A percentile compares a stretch with the other conserved stretches of the same genome.
These are phyloP conservation scores for Lepus timidus DNA, from an alignment of 2,113 vertebrate genomes.

Conservation along the genomic window DNA sequence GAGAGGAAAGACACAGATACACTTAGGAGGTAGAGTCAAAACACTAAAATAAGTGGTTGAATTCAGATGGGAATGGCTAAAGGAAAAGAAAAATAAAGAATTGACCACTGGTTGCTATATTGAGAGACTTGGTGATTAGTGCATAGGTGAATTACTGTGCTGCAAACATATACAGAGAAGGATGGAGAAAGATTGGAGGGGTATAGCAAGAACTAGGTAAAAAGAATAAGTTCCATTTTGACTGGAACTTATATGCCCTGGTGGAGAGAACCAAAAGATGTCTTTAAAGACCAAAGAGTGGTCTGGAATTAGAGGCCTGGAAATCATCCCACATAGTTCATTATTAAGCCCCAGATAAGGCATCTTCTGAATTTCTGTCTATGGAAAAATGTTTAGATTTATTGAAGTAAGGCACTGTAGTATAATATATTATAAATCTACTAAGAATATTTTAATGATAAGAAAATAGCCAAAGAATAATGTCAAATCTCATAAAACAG, in stretches of 20 bases:
- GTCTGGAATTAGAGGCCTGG: background rate
- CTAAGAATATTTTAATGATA: slow-evolving; percentile 7
- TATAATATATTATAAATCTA: background rate
- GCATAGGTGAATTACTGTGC: background rate
- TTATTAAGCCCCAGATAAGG: background rate
- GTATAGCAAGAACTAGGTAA: background rate
- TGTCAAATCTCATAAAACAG: background rate
- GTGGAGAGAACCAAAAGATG: background rate
- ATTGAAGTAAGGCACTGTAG: background rate
- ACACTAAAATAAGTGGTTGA: background rate
- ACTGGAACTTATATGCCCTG: background rate
- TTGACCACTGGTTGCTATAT: background rate
- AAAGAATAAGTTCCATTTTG: background rate
- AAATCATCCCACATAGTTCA: background rate
- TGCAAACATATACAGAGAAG: background rate
- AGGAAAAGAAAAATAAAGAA: background rate
- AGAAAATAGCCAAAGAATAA: background rate
- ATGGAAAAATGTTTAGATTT: background rate
- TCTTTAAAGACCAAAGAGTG: background rate
- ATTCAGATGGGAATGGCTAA: background rate
- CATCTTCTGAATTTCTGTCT: slow-evolving; percentile 15
- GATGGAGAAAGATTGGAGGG: background rate
- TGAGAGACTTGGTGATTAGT: background rate
- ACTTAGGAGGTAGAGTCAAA: background rate
- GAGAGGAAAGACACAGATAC: background rate